phyloP scores from a whole-genome alignment of 1,140 invertebrate genomes.

The Vollenhovia emeryi region DNA sequence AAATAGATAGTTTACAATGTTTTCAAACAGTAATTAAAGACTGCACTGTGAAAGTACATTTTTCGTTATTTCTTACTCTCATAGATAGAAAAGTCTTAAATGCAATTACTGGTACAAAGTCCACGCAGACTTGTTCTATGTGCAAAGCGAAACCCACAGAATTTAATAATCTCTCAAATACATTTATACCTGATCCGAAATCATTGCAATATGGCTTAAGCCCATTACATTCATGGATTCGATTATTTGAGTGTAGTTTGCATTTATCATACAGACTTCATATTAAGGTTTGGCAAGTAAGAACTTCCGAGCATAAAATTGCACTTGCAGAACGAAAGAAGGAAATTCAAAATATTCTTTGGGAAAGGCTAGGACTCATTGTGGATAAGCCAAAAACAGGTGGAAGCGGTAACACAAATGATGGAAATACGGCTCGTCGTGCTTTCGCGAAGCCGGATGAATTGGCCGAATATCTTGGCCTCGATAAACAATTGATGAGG shows the following conservation, averaged over 20 bases:
- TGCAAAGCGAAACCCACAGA: not conserved
- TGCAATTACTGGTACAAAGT: not conserved
- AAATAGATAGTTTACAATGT: conserved; percentile 10
- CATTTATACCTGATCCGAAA: not conserved
- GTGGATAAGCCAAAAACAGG: no score
- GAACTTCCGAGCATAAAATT: not conserved
- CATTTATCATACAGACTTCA: not conserved
- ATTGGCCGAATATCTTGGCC: no score
- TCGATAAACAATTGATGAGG: no score
- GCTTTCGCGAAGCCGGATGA: no score
- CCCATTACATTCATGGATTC: conserved; percentile 28
- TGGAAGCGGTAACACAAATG: no score
- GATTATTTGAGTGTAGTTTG: not conserved
- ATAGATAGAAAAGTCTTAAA: conserved; percentile 10
- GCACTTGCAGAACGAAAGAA: not conserved
- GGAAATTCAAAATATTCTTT: not conserved
- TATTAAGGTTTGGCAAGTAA: conserved; percentile 20
- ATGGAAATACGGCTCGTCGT: no score
- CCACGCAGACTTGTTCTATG: not conserved
- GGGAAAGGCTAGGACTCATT: no score
- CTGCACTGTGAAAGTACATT: not conserved
- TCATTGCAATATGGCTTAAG: conserved; percentile 15
- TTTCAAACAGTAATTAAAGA: not conserved
- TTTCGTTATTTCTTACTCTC: not conserved
- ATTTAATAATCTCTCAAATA: not conserved